Conservation (phyloP, 2,113 vertebrate genomes). For the Pluvianellus socialis region DNA sequence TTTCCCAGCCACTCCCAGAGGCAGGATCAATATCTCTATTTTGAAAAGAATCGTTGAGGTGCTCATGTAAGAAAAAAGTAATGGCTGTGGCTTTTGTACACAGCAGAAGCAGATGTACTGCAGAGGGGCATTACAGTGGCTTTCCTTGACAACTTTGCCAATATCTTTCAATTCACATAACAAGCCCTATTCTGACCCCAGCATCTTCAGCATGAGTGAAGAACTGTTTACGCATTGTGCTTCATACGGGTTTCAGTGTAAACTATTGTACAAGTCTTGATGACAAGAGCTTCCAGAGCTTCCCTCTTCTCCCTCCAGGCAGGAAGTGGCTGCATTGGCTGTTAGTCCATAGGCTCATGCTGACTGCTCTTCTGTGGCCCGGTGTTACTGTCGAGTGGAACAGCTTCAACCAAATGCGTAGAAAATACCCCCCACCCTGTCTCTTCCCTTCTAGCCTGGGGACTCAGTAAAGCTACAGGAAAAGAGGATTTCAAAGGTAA, state of each 20-base stretch:
- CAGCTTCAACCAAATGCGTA: neutral
- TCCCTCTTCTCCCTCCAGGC: neutral
- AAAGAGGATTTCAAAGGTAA: neutral
- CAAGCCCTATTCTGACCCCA: neutral
- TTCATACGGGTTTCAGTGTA: neutral
- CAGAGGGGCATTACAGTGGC: neutral
- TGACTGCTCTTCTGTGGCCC: neutral
- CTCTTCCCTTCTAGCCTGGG: neutral
- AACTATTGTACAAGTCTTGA: neutral
- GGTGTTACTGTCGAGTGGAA: neutral
- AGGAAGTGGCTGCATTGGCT: neutral
- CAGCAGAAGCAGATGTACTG: neutral
- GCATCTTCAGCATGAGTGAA: neutral
- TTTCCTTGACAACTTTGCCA: neutral
- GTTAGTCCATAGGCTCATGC: neutral
- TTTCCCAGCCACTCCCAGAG: neutral
- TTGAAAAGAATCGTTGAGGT: conserved; percentile 10
- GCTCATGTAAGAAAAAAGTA: neutral
- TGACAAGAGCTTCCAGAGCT: neutral
- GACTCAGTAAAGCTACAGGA: neutral
- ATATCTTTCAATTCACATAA: neutral
- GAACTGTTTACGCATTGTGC: neutral
- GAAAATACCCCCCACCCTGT: neutral
- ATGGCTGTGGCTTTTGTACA: neutral
- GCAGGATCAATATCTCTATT: neutral